A percentile compares a stretch with the other conserved stretches of the same genome.
Conservation (phyloP, 2,888 invertebrate species). For the Ectropis crepuscularia region DNA sequence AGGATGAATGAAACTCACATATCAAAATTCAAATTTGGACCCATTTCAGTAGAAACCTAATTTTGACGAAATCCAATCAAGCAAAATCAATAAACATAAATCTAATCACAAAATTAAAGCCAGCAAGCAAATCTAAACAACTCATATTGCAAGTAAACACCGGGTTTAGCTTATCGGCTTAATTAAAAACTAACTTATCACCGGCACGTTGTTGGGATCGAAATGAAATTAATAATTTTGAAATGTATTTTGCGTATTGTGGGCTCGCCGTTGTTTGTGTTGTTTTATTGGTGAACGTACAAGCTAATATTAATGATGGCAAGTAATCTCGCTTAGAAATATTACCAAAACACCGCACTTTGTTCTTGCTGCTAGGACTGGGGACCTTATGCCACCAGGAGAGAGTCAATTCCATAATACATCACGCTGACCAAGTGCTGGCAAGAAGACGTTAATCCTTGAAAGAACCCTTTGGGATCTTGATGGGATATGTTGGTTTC, state of each 20-base stretch:
- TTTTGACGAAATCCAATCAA: not conserved
- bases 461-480: no score
- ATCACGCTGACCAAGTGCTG: no score
- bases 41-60: not conserved
- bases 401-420: no score
- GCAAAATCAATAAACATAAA: constrained; percentile 9
- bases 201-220: constrained; percentile 39
- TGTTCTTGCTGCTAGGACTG: not conserved
- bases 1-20: no score
- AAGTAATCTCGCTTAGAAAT: not conserved
- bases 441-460: no score
- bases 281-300: constrained; percentile 29
- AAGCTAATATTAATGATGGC: constrained; percentile 5
- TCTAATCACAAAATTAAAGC: constrained; percentile 10
- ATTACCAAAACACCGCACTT: not conserved
- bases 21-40: not conserved
- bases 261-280: constrained; percentile 40
- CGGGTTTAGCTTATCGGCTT: constrained; percentile 50
- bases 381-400: no score
- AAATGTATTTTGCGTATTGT: constrained; percentile 52
- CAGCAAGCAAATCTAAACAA: constrained; percentile 21
- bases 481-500: no score
- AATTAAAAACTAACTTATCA: constrained; percentile 51
- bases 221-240: constrained; percentile 56
- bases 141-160: constrained; percentile 15